These are phyloP conservation scores for Allolobophora icterica DNA, from an alignment of 2,888 invertebrate species.

Conservation along the genomic window DNA sequence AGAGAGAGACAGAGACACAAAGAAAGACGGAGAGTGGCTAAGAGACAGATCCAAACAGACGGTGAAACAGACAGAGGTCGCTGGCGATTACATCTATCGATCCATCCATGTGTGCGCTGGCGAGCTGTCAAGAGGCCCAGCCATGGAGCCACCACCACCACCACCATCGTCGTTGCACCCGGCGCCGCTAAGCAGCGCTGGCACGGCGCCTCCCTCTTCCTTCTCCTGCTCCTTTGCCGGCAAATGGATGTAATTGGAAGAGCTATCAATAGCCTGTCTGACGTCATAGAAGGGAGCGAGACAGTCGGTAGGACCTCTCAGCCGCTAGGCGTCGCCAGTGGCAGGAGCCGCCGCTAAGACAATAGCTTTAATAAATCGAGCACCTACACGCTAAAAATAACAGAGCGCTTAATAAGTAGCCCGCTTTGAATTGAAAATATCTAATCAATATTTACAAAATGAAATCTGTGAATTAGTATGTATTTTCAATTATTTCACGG, in stretches of 20 bases:
- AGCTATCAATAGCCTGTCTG: constrained; percentile 17
- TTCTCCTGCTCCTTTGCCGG: background rate
- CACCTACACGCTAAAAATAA: background rate
- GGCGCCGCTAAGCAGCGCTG: constrained; percentile 6
- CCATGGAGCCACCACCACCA: background rate
- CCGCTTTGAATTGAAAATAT: background rate
- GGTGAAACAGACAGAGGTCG: background rate
- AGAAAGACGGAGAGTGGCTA: too few relatives aligned
- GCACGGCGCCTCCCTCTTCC: background rate
- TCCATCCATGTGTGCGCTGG: constrained; percentile 17
- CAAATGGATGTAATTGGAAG: constrained; percentile 17
- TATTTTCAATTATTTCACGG: background rate
- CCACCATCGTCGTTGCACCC: background rate
- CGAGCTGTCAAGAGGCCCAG: constrained; percentile 11
- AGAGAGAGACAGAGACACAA: too few relatives aligned
- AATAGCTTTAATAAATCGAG: constrained; percentile 2
- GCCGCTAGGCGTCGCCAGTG: background rate
- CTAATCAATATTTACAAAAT: background rate
- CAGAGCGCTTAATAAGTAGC: background rate
- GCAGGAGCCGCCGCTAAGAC: background rate
- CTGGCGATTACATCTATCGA: constrained; percentile 12
- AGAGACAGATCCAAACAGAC: background rate
- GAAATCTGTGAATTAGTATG: background rate
- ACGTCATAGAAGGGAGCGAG: background rate
- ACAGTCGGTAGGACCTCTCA: background rate